These are phyloP conservation scores for Columba guinea DNA, from an alignment of 2,797 vertebrate genomes.

Conservation along the genomic window DNA sequence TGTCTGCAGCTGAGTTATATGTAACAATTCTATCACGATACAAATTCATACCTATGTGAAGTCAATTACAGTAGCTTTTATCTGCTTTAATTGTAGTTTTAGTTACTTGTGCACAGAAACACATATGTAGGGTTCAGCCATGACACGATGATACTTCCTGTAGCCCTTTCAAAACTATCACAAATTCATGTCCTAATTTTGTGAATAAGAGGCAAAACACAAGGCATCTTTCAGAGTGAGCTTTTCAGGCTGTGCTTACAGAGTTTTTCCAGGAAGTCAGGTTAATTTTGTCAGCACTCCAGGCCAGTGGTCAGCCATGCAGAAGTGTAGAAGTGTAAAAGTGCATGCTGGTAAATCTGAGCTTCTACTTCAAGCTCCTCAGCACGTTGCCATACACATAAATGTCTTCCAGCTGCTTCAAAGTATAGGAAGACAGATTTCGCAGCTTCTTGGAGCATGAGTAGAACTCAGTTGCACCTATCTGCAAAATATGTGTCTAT, in stretches of 20 bases:
- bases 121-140: not conserved
- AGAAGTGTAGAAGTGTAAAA: not conserved
- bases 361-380: accelerated
- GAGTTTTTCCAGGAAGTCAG: not conserved
- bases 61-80: not conserved
- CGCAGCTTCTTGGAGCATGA: not conserved
- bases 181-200: not conserved
- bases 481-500: not conserved
- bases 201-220: not conserved
- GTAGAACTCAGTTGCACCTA: not conserved
- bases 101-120: not conserved
- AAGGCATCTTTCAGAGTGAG: not conserved
- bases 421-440: not conserved
- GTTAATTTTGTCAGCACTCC: not conserved
- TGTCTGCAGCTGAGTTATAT: not conserved
- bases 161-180: not conserved
- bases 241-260: not conserved
- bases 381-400: not conserved
- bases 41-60: not conserved
- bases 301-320: not conserved
- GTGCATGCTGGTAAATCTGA: not conserved
- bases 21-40: not conserved
- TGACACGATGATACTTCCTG: not conserved
- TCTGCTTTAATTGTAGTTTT: not conserved
- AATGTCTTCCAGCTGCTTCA: not conserved